Evolutionary conservation across 2,797 vertebrate species (phyloP).

Genomic region (Cetoscarus ocellatus): DNA sequence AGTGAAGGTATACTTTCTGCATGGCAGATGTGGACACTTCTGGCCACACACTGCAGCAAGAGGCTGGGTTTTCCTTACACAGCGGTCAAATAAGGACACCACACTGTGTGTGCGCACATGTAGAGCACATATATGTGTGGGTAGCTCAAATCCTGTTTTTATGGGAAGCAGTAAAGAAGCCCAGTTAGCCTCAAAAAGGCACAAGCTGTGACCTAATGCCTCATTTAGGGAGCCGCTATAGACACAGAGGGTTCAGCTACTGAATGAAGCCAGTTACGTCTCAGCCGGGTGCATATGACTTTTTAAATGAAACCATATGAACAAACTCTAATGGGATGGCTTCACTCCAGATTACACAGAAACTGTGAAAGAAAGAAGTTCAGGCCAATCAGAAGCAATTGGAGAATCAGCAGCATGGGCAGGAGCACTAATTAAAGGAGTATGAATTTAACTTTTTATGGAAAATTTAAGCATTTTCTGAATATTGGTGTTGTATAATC

Average conservation of each 20-base stretch:
- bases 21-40: slow-evolving; percentile 25
- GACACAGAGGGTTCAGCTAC: slow-evolving; percentile 54
- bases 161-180: slow-evolving; percentile 57
- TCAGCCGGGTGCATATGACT: slow-evolving; percentile 39
- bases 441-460: slow-evolving; percentile 14
- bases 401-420: slow-evolving; percentile 19
- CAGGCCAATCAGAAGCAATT: slow-evolving; percentile 49
- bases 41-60: slow-evolving; percentile 15
- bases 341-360: slow-evolving; percentile 52
- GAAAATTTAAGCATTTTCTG: slow-evolving; percentile 20
- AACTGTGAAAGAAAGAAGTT: slow-evolving; percentile 49
- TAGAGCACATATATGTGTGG: slow-evolving; percentile 32
- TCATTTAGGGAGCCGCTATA: slow-evolving; percentile 54
- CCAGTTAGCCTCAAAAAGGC: slow-evolving; percentile 61
- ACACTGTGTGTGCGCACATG: slow-evolving; percentile 18
- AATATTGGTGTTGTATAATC: not conserved
- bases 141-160: slow-evolving; percentile 58
- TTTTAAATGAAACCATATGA: slow-evolving; percentile 67
- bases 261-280: slow-evolving; percentile 48
- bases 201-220: slow-evolving; percentile 67
- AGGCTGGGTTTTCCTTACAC: slow-evolving; percentile 35
- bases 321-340: slow-evolving; percentile 27
- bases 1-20: slow-evolving; percentile 27
- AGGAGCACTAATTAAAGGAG: slow-evolving; percentile 37
- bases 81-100: slow-evolving; percentile 64